Evolutionary conservation across 1,140 invertebrate species (phyloP), one percentile per base, ranked within the genome.

Genomic region (Trichonephila inaurata): DNA sequence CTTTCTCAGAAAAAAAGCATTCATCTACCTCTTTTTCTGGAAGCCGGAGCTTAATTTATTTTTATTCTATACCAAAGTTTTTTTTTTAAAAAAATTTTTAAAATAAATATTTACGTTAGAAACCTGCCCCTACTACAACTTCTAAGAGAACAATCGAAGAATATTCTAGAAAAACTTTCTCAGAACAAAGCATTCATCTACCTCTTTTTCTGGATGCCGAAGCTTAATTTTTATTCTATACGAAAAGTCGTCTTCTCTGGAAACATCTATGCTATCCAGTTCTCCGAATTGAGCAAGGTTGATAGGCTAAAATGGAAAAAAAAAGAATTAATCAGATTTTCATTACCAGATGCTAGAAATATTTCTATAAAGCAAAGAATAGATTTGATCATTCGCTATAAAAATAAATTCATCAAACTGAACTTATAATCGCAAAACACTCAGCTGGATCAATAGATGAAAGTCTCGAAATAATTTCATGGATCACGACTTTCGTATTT

Each of bases 241-340:
- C 90, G 97, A 97, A 14, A 97, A 96, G 94, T 98, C 97, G 95
- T 97, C 97, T 95, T 98, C 97, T 94, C 97, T 96, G 83, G 96
- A 96, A 1, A 98, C 97, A 94, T 97, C 96, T 19, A 98, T 72
- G n/a, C 88, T 90, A 5, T 94, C 93, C 62, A 89, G 77, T 69
- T 93, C 93, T 21, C 87, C 93, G 51, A 94, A 94, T 40, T 94
- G 93, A 28, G 93, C 93, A 51, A 94, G 88, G 62, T 94, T 94
- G 44, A 94, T 94, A n/a, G 93, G 93, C 93, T 94, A 81, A 16
- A 83, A 94, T 85, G 33, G 33, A 83, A 90, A 89, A 94, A 64
- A 93, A 81, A 21, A 87, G 88, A 77, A 64, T 88, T 33, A 88
- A 88, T 58, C 8, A 18, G 18, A 62, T 88, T 64, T 83, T 83